A percentile compares a stretch with the other conserved stretches of the same genome.
These are phyloP conservation scores for Chelonus formosanus DNA, from an alignment of 2,888 invertebrate genomes.

Conservation along the genomic window DNA sequence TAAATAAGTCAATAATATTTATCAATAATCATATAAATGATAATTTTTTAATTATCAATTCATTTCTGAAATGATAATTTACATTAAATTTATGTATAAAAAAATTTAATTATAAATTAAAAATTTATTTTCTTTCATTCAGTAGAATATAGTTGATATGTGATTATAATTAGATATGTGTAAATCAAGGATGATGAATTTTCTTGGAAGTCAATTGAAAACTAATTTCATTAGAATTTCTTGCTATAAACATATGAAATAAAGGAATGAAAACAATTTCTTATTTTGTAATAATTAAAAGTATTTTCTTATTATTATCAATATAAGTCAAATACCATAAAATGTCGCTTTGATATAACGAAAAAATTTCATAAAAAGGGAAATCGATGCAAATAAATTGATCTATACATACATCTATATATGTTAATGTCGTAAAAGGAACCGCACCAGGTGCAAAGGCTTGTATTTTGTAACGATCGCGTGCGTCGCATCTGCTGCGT, in stretches of 20 bases:
- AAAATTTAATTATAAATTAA: too few relatives aligned
- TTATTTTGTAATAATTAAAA: too few relatives aligned
- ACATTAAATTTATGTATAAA: not conserved
- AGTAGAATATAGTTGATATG: too few relatives aligned
- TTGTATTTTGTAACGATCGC: conserved; percentile 35
- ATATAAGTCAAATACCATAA: not conserved
- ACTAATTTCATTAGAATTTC: too few relatives aligned
- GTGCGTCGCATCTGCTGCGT: conserved; percentile 40
- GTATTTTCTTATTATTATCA: not conserved
- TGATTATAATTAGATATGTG: too few relatives aligned
- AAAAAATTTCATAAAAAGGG: not conserved
- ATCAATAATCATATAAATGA: not conserved
- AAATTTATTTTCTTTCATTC: too few relatives aligned
- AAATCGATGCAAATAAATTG: not conserved
- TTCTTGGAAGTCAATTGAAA: too few relatives aligned
- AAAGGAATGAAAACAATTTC: too few relatives aligned
- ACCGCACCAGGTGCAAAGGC: conserved; percentile 26
- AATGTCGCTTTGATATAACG: not conserved
- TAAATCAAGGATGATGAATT: too few relatives aligned
- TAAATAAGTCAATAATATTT: too few relatives aligned
- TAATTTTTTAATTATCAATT: not conserved
- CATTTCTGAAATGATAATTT: not conserved
- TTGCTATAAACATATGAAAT: too few relatives aligned
- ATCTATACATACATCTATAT: not conserved
- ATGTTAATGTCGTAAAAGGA: conserved; percentile 27